Evolutionary conservation across 2,113 vertebrate species (phyloP).

Genomic region (Ceyx margarethae): DNA sequence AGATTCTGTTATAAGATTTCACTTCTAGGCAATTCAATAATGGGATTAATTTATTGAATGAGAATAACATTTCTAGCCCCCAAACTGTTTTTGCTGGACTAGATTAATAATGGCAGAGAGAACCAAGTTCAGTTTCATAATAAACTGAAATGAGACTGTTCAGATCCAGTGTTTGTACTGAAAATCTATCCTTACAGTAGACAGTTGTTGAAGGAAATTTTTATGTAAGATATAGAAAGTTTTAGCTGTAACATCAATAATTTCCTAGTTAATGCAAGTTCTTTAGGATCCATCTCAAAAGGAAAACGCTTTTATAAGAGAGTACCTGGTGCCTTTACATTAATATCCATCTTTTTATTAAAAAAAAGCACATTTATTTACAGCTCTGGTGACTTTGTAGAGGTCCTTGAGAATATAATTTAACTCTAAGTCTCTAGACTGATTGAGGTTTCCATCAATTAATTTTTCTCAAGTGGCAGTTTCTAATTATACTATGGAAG

Average conservation of each 20-base stretch:
- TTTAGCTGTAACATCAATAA: background rate
- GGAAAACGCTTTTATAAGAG: background rate
- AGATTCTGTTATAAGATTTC: background rate
- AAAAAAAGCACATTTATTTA: background rate
- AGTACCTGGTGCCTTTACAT: background rate
- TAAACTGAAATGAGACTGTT: background rate
- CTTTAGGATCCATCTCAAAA: background rate
- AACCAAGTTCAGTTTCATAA: background rate
- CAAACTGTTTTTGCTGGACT: background rate
- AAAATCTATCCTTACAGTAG: background rate
- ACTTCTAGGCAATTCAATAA: constrained; percentile 14
- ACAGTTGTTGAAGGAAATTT: background rate
- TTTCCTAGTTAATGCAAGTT: background rate
- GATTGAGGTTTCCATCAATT: background rate
- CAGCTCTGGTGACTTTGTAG: background rate
- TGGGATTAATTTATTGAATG: background rate
- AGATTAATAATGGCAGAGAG: background rate
- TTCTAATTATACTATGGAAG: background rate
- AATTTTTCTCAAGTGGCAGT: background rate
- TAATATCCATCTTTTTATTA: background rate
- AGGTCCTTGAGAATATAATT: background rate
- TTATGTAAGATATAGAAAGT: background rate
- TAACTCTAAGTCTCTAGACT: background rate
- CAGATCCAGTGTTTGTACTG: background rate
- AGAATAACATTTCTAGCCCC: background rate